phyloP scores from a whole-genome alignment of 2,888 invertebrate species.

The Isoperla grammatica region DNA sequence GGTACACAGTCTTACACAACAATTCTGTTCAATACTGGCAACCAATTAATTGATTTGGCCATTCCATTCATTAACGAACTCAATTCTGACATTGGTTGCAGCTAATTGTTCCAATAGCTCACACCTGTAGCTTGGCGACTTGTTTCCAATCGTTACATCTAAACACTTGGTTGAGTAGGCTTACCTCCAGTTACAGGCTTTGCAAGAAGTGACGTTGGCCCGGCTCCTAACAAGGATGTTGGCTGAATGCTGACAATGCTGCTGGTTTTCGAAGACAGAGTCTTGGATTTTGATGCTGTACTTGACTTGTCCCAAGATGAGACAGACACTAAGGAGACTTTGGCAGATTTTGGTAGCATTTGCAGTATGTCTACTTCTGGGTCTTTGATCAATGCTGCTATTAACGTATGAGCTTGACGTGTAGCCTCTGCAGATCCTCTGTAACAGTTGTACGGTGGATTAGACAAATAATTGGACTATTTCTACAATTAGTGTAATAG shows the following conservation, averaged over 20 bases:
- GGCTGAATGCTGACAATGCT: constrained; percentile 15
- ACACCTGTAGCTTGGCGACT: too few species aligned
- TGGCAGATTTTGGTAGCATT: constrained; percentile 65
- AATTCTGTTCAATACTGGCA: too few species aligned
- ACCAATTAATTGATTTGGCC: too few species aligned
- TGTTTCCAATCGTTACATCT: too few species aligned
- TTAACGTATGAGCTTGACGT: constrained; percentile 85
- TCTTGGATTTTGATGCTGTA: constrained; percentile 43
- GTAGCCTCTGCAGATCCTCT: constrained; percentile 88
- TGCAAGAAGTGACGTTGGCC: constrained; percentile 21
- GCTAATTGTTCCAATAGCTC: too few species aligned
- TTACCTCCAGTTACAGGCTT: constrained; percentile 28
- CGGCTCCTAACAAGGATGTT: constrained; percentile 25
- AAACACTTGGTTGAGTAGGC: too few species aligned
- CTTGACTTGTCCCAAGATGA: constrained; percentile 55
- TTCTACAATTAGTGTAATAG: too few species aligned
- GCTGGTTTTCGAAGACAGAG: constrained; percentile 36
- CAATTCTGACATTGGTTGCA: too few species aligned
- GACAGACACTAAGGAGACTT: constrained; percentile 49
- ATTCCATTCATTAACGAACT: too few species aligned
- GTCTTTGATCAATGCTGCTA: constrained; percentile 89
- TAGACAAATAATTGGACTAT: too few species aligned
- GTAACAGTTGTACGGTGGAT: too few species aligned
- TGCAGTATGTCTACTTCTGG: constrained; percentile 87
- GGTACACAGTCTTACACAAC: too few species aligned